A percentile compares a stretch with the other conserved stretches of the same genome.
phyloP scores from a whole-genome alignment of 2,888 invertebrate genomes.

The Drosophila stalkeri region DNA sequence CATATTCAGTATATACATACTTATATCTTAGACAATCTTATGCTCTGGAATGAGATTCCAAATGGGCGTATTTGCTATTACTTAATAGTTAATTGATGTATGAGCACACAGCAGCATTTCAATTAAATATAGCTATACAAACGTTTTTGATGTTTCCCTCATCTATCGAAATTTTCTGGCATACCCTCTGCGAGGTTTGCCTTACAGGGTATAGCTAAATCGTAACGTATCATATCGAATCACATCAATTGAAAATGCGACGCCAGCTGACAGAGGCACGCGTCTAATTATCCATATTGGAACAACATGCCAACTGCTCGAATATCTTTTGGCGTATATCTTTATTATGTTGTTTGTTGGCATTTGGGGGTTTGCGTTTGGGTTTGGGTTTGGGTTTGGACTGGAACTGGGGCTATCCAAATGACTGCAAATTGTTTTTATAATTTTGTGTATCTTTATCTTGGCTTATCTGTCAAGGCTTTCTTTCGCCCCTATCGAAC shows the following conservation, averaged over 20 bases:
- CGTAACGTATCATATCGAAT: constrained; percentile 15
- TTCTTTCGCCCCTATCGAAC: constrained; percentile 5
- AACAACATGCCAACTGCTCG: constrained; percentile 27
- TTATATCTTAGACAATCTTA: too few species aligned
- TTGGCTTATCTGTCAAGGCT: constrained; percentile 50
- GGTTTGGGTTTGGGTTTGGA: background rate
- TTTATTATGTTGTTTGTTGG: constrained; percentile 30
- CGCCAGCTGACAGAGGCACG: constrained; percentile 31
- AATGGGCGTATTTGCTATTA: too few species aligned
- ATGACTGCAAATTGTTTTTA: constrained; percentile 73
- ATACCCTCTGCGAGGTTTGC: background rate
- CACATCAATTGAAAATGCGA: constrained; percentile 20
- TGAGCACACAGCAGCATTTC: too few species aligned
- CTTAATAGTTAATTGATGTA: background rate
- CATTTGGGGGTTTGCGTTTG: background rate
- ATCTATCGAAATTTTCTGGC: background rate
- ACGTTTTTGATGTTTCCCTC: background rate
- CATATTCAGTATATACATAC: too few species aligned
- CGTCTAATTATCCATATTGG: constrained; percentile 59
- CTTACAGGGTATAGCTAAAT: constrained; percentile 22
- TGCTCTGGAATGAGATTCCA: too few species aligned
- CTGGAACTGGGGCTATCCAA: constrained; percentile 12
- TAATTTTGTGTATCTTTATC: constrained; percentile 60
- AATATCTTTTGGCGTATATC: constrained; percentile 32
- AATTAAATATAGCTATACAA: too few species aligned